Conservation (phyloP, 2,888 invertebrate genomes). For the Cataglyphis altisquamis region DNA sequence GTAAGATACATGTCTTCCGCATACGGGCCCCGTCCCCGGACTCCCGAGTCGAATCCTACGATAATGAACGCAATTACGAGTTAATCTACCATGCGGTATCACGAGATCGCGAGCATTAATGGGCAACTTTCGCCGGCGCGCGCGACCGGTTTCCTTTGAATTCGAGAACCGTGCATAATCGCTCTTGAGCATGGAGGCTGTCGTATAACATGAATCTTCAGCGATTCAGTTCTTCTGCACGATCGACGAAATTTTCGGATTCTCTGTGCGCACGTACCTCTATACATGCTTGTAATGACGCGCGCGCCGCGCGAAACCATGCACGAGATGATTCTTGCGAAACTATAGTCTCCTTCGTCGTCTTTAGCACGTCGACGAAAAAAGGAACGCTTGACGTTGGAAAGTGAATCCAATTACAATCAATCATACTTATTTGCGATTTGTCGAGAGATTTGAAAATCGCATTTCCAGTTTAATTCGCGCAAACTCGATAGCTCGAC, state of each 20-base stretch:
- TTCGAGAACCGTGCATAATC: conserved; percentile 65
- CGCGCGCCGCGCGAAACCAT: background rate
- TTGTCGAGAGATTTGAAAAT: conserved; percentile 25
- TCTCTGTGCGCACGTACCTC: conserved; percentile 10
- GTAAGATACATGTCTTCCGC: conserved; percentile 40
- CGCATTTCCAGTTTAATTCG: conserved; percentile 22
- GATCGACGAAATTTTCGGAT: conserved; percentile 35
- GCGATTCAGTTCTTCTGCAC: conserved; percentile 41
- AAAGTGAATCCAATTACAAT: background rate
- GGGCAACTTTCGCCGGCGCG: conserved; percentile 72
- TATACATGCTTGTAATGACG: background rate
- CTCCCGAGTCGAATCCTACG: conserved; percentile 70
- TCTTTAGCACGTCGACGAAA: background rate
- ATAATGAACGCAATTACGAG: conserved; percentile 76
- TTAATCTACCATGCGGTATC: conserved; percentile 73
- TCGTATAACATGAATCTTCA: conserved; percentile 57
- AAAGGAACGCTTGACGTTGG: background rate
- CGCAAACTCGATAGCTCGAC: conserved; percentile 7
- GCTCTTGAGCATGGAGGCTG: conserved; percentile 65
- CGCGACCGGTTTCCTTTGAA: conserved; percentile 75
- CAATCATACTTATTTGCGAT: background rate
- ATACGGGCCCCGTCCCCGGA: background rate
- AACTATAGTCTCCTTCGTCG: background rate
- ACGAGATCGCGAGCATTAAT: conserved; percentile 67
- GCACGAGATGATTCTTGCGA: conserved; percentile 17